Percentiles rank a stretch among this genome's conserved stretches.
phyloP scores from a whole-genome alignment of 2,888 invertebrate genomes.

The Omphaloscelis lunosa region DNA sequence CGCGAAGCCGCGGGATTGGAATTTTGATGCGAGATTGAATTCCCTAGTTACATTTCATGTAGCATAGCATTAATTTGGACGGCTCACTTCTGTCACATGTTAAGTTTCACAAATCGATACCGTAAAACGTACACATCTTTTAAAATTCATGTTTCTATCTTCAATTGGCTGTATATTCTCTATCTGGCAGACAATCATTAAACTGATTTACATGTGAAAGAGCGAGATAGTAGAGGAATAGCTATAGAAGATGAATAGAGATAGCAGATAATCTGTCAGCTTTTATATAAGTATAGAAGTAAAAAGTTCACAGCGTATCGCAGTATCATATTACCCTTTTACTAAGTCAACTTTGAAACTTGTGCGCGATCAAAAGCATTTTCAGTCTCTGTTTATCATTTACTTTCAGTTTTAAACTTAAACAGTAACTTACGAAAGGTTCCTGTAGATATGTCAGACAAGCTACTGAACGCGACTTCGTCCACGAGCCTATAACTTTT shows the following conservation, averaged over 20 bases:
- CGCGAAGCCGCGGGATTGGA: no score
- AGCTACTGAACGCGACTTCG: no score
- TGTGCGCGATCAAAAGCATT: constrained; percentile 42
- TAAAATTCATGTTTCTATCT: neutral
- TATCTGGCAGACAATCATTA: neutral
- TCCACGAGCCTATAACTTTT: no score
- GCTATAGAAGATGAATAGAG: neutral
- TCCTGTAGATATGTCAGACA: neutral
- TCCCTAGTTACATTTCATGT: no score
- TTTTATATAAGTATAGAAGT: neutral
- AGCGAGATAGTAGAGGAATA: neutral
- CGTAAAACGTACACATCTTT: neutral
- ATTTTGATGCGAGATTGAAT: no score
- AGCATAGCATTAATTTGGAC: no score
- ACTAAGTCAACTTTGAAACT: constrained; percentile 37
- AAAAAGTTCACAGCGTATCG: constrained; percentile 24
- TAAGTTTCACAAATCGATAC: neutral
- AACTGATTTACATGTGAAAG: neutral
- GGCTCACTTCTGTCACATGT: neutral
- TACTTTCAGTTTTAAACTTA: constrained; percentile 33
- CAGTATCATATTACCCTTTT: constrained; percentile 34
- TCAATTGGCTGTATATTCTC: neutral
- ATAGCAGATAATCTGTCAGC: constrained; percentile 3
- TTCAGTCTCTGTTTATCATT: constrained; percentile 26
- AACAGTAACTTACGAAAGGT: constrained; percentile 28